Base-by-base conservation (phyloP, 2,113 vertebrate species). In the Pavo muticus region DNA sequence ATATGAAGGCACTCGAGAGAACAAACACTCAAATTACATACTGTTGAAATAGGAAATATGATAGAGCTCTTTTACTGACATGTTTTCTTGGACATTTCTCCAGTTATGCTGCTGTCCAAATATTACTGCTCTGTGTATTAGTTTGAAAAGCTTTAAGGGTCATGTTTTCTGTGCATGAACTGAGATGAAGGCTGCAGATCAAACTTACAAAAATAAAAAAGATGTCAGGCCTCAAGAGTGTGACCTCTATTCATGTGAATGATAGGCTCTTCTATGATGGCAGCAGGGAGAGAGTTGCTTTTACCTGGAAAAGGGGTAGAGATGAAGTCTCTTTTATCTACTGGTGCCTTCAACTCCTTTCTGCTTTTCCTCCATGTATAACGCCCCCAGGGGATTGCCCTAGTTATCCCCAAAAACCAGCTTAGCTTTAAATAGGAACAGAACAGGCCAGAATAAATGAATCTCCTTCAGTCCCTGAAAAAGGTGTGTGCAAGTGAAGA, bases 21-120 rank as follows among this genome's bases (percentile, higher is more conserved):
- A 88, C 47, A 90, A 95, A 88, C 72, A 95, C 93, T 95, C 83
- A 78, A 95, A 93, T 96, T 87, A 78, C 91, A 91, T 83, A 57
- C 57, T 90, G 84, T 97, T 93, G 84, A 91, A 93, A 94, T 69
- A 90, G 94, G 93, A 94, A 93, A 88, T 75, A 90, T 57, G 76
- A 77, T 94, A 40, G 73, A 91, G 65, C 90, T 93, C 69, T 88
- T 93, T 65, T 86, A 30, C 69, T 93, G 88, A 87, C 72, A 81
- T 2, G 39, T 10, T 91, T 63, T 57, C n/a, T 71, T 91, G 84
- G 91, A 87, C 44, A 23, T 37, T 81, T 84, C 20, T 93, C 15
- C 74, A 75, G 84, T 82, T 91, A 48, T n/a, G 47, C 59, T 93
- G 47, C 73, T 72, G 61, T 86, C 65, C 91, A 95, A 87, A 89